phyloP scores from a whole-genome alignment of 2,888 invertebrate genomes.

The Branchellion lobata region DNA sequence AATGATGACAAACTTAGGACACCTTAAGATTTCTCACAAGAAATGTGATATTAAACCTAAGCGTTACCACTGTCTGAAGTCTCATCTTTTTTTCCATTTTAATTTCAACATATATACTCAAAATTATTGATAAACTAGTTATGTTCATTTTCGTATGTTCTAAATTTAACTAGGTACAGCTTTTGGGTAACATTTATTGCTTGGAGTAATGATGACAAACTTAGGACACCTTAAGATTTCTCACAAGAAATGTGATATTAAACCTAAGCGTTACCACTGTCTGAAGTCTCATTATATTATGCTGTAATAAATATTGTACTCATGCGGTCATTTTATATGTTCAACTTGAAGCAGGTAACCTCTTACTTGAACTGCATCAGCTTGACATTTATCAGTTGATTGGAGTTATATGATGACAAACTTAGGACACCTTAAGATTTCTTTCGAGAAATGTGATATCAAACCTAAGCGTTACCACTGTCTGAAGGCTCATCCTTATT shows the following conservation, averaged over 20 bases:
- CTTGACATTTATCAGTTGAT: too few relatives aligned
- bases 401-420: constrained; percentile 50
- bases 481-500: constrained; percentile 26
- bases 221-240: constrained; percentile 49
- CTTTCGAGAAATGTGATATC: constrained; percentile 16
- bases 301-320: background rate
- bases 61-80: constrained; percentile 50
- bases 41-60: constrained; percentile 30
- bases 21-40: constrained; percentile 45
- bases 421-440: constrained; percentile 50
- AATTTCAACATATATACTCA: too few relatives aligned
- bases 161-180: background rate
- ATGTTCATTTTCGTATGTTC: too few relatives aligned
- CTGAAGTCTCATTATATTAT: background rate
- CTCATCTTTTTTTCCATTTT: too few relatives aligned
- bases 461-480: constrained; percentile 49
- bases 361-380: too few relatives aligned
- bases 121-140: too few relatives aligned
- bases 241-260: constrained; percentile 39
- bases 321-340: background rate
- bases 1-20: constrained; percentile 50
- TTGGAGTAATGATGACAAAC: constrained; percentile 47
- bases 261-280: constrained; percentile 50
- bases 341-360: too few relatives aligned
- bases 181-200: background rate